These are phyloP conservation scores for Aleiodes testaceus DNA, from an alignment of 2,888 invertebrate species.

Conservation along the genomic window DNA sequence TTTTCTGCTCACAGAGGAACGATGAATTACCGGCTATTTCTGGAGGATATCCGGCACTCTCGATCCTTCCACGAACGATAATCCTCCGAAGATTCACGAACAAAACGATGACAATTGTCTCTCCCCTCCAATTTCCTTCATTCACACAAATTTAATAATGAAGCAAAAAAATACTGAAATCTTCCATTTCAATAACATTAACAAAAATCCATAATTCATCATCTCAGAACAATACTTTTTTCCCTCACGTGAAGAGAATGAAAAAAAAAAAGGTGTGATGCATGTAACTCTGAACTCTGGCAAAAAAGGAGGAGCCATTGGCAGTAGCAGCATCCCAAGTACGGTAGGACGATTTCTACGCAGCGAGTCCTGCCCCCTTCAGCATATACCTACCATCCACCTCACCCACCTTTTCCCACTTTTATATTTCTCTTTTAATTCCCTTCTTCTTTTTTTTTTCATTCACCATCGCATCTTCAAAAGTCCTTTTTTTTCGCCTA, in stretches of 20 bases:
- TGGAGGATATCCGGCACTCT: constrained; percentile 29
- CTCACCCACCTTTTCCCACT: constrained; percentile 55
- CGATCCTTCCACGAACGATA: constrained; percentile 25
- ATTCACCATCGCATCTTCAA: constrained; percentile 32
- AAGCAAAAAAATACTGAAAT: neutral
- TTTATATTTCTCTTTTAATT: constrained; percentile 15
- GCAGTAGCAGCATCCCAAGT: constrained; percentile 41
- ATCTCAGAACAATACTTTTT: constrained; percentile 27
- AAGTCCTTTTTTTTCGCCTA: constrained; percentile 47
- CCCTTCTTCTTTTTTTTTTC: constrained; percentile 15
- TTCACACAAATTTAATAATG: constrained; percentile 5
- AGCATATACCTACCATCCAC: constrained; percentile 57
- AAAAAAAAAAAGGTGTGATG: constrained; percentile 28
- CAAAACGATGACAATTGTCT: constrained; percentile 4
- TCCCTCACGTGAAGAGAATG: constrained; percentile 20
- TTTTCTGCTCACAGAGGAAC: neutral
- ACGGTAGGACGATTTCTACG: constrained; percentile 52
- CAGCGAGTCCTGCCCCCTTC: constrained; percentile 48
- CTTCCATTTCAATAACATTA: too few relatives aligned
- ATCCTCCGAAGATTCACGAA: neutral
- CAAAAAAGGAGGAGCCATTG: constrained; percentile 35
- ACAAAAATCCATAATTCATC: too few relatives aligned
- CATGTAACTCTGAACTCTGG: constrained; percentile 14
- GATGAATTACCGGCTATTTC: constrained; percentile 17
- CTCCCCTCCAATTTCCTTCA: constrained; percentile 1